phyloP scores from a whole-genome alignment of 1,140 invertebrate species.

The Drosophila burlai region DNA sequence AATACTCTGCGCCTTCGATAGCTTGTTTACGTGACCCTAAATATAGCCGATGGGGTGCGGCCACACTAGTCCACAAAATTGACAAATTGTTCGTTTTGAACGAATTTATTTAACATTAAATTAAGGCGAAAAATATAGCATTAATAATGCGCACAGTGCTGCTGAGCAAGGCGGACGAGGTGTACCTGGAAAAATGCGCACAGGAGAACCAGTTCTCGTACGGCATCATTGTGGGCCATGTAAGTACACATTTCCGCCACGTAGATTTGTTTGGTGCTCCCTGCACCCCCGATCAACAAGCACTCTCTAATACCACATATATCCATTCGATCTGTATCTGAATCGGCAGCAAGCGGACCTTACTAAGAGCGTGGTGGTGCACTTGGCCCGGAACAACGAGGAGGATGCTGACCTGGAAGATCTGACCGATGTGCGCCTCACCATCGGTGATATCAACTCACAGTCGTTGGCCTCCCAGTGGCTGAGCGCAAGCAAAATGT shows the following conservation, averaged over 20 bases:
- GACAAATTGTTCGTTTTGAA: slow-evolving; percentile 25
- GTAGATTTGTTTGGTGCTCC: slow-evolving; percentile 51
- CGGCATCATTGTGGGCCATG: slow-evolving; percentile 80
- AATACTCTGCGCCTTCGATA: background rate
- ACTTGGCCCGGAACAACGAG: slow-evolving; percentile 76
- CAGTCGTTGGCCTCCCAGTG: slow-evolving; percentile 80
- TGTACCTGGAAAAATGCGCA: slow-evolving; percentile 80
- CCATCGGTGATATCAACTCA: slow-evolving; percentile 67
- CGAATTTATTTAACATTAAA: slow-evolving; percentile 38
- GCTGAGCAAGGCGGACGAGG: slow-evolving; percentile 75
- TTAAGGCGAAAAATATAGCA: slow-evolving; percentile 6
- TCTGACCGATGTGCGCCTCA: slow-evolving; percentile 41
- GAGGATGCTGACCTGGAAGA: slow-evolving; percentile 75
- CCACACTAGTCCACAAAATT: slow-evolving; percentile 18
- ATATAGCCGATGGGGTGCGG: background rate
- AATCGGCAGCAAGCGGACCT: slow-evolving; percentile 68
- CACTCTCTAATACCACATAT: background rate
- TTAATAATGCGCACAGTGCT: slow-evolving; percentile 74
- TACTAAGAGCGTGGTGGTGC: slow-evolving; percentile 74
- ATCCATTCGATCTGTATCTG: background rate
- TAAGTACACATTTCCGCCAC: slow-evolving; percentile 64
- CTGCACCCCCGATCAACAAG: slow-evolving; percentile 9
- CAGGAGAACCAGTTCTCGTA: slow-evolving; percentile 75
- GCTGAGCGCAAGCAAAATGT: slow-evolving; percentile 81
- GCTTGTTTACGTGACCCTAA: slow-evolving; percentile 9